Percentiles rank a stretch among this genome's conserved stretches.
These are phyloP conservation scores for Herpetotheres cachinnans DNA, from an alignment of 2,113 vertebrate species.

Conservation along the genomic window DNA sequence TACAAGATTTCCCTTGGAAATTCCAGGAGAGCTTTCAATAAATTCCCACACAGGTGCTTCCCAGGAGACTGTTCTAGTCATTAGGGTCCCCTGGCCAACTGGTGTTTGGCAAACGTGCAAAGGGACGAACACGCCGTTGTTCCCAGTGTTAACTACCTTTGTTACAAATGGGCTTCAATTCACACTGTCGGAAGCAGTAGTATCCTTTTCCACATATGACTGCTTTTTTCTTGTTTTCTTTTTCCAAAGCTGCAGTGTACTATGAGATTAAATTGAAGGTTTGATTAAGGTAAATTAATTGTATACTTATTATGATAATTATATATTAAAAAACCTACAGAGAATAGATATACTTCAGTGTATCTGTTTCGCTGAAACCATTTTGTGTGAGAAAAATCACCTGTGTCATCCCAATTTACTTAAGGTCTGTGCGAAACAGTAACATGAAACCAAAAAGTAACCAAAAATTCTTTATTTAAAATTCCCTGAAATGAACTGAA, in stretches of 20 bases:
- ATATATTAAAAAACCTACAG: background rate
- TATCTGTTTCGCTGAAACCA: background rate
- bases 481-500: background rate
- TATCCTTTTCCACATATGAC: background rate
- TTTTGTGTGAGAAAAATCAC: background rate
- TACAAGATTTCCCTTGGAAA: background rate
- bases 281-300: background rate
- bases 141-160: background rate
- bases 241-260: background rate
- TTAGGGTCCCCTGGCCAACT: background rate
- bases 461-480: background rate
- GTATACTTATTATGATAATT: background rate
- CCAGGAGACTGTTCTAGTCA: background rate
- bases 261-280: background rate
- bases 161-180: background rate
- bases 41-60: background rate
- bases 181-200: background rate
- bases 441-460: background rate
- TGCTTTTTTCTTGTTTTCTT: background rate
- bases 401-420: background rate
- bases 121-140: background rate
- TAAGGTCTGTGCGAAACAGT: background rate
- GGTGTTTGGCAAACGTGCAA: background rate
- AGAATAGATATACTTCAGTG: background rate
- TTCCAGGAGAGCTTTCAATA: background rate